phyloP scores from a whole-genome alignment of 2,113 vertebrate genomes.

The Aegotheles bennettii region DNA sequence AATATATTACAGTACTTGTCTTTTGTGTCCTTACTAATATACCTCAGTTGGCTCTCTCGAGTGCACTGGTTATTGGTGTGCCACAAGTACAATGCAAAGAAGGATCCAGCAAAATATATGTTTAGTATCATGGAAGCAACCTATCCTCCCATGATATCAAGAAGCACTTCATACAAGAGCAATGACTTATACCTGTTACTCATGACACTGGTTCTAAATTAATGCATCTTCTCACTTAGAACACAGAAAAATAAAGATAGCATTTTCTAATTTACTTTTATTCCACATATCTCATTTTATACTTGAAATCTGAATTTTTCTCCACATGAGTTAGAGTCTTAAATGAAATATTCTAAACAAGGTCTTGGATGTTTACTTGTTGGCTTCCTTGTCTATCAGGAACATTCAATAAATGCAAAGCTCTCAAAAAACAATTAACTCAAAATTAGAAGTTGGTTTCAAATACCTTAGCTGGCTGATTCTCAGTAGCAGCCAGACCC shows the following conservation, averaged over 20 bases:
- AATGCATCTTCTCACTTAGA: background rate
- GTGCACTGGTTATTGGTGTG: background rate
- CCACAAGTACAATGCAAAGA: background rate
- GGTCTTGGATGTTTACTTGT: background rate
- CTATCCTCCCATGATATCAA: background rate
- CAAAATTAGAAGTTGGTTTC: background rate
- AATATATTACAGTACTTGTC: background rate
- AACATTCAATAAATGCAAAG: background rate
- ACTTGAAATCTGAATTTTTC: background rate
- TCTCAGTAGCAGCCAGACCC: background rate
- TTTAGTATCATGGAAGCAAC: background rate
- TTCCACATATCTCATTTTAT: background rate
- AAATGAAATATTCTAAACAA: background rate
- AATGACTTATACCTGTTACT: background rate
- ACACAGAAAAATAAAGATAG: background rate
- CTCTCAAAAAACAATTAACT: background rate
- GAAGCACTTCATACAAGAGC: background rate
- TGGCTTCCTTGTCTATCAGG: background rate
- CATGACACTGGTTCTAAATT: background rate
- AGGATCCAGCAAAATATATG: background rate
- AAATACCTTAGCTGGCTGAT: background rate
- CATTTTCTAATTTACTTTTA: background rate
- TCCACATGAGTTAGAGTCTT: background rate
- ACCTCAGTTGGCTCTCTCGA: background rate
- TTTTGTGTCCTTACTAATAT: background rate